phyloP scores from a whole-genome alignment of 1,140 invertebrate genomes.

The Neodiprion pinetum region DNA sequence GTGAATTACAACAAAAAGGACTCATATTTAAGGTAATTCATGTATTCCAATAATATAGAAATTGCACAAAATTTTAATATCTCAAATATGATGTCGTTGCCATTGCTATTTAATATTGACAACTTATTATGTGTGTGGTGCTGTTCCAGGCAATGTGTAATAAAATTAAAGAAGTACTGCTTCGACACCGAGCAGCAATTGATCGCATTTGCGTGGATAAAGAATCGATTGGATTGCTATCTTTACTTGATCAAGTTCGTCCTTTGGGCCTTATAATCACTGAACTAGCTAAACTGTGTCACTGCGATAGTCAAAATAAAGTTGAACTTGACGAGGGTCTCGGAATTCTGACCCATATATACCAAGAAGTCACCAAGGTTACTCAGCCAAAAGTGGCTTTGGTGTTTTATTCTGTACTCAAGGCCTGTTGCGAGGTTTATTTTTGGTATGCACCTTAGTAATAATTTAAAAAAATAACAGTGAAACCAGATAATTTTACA shows the following conservation, averaged over 20 bases:
- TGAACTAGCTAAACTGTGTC: conserved; percentile 65
- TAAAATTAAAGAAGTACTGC: conserved; percentile 63
- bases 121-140: conserved; percentile 11
- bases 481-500: conserved; percentile 7
- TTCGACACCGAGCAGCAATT: conserved; percentile 64
- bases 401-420: conserved; percentile 65
- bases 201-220: conserved; percentile 59
- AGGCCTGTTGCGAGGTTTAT: conserved; percentile 68
- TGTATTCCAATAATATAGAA: not conserved
- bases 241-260: conserved; percentile 59
- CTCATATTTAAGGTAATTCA: conserved; percentile 53
- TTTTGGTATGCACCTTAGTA: conserved; percentile 61
- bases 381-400: conserved; percentile 62
- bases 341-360: conserved; percentile 66
- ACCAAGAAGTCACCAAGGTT: conserved; percentile 65
- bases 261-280: conserved; percentile 62
- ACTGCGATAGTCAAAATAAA: conserved; percentile 54
- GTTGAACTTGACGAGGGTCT: conserved; percentile 57
- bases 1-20: conserved; percentile 44
- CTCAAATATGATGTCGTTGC: not conserved
- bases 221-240: conserved; percentile 58
- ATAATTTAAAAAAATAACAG: conserved; percentile 10
- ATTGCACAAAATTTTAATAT: too few relatives aligned
- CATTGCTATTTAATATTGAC: not conserved
- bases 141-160: conserved; percentile 63